Conservation (phyloP, 2,113 vertebrate species). For the Tetrao urogallus region DNA sequence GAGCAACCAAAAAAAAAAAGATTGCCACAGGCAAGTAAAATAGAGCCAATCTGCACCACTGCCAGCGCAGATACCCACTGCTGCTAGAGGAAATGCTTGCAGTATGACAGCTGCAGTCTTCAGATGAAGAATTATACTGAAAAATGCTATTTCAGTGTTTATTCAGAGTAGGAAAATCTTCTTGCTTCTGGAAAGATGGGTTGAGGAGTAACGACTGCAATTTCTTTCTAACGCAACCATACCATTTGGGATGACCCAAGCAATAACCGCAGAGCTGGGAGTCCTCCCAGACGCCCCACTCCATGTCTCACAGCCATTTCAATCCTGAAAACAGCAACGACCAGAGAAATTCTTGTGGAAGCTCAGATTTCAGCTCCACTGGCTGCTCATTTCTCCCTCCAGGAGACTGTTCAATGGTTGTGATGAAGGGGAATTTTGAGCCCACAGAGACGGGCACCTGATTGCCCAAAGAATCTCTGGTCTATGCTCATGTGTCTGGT, state of each 20-base stretch:
- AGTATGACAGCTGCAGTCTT: background rate
- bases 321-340: background rate
- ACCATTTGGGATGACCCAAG: background rate
- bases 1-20: background rate
- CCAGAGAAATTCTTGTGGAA: conserved; percentile 52
- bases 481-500: background rate
- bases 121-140: background rate
- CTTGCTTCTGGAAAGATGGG: conserved; percentile 21
- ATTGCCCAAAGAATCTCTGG: conserved; percentile 27
- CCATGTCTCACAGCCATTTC: background rate
- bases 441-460: background rate
- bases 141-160: background rate
- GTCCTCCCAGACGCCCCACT: background rate
- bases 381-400: conserved; percentile 32
- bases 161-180: background rate
- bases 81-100: conserved; percentile 15
- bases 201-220: background rate
- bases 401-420: conserved; percentile 4
- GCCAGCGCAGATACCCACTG: background rate
- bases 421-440: conserved; percentile 56
- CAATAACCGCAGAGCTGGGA: background rate
- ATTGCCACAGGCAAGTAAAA: conserved; percentile 3
- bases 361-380: conserved; percentile 45
- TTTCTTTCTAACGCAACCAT: background rate
- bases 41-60: background rate